These are phyloP conservation scores for Megastigmus dorsalis DNA, from an alignment of 2,888 invertebrate species.

Conservation along the genomic window DNA sequence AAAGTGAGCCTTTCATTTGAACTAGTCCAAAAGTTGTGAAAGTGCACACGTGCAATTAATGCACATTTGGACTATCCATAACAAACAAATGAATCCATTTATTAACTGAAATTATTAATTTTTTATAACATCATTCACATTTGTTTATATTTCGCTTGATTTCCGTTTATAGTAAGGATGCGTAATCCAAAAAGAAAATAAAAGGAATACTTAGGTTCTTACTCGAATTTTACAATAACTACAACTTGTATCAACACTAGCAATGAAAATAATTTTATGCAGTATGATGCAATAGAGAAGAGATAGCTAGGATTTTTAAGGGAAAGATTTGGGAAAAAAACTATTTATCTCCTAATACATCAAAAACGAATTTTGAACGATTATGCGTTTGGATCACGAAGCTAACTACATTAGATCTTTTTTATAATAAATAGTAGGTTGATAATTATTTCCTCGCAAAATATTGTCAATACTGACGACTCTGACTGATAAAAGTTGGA, in stretches of 20 bases:
- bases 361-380: constrained; percentile 1
- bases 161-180: neutral
- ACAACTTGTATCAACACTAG: constrained; percentile 35
- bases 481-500: constrained; percentile 49
- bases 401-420: constrained; percentile 30
- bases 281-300: constrained; percentile 15
- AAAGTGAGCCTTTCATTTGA: constrained; percentile 52
- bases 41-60: neutral
- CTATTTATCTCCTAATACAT: constrained; percentile 11
- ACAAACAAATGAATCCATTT: neutral
- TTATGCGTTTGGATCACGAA: constrained; percentile 16
- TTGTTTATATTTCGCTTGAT: neutral
- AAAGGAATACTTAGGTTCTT: constrained; percentile 25
- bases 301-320: constrained; percentile 21
- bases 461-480: constrained; percentile 41
- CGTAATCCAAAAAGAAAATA: neutral
- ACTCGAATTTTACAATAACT: neutral
- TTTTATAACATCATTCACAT: constrained; percentile 17
- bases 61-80: constrained; percentile 21
- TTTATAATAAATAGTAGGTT: constrained; percentile 32
- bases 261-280: neutral
- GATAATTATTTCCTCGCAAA: constrained; percentile 19
- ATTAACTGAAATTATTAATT: constrained; percentile 34
- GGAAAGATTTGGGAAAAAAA: constrained; percentile 2
- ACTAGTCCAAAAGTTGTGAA: constrained; percentile 47